These are phyloP conservation scores for Pantherophis guttatus DNA, from an alignment of 2,113 vertebrate species.

Conservation along the genomic window DNA sequence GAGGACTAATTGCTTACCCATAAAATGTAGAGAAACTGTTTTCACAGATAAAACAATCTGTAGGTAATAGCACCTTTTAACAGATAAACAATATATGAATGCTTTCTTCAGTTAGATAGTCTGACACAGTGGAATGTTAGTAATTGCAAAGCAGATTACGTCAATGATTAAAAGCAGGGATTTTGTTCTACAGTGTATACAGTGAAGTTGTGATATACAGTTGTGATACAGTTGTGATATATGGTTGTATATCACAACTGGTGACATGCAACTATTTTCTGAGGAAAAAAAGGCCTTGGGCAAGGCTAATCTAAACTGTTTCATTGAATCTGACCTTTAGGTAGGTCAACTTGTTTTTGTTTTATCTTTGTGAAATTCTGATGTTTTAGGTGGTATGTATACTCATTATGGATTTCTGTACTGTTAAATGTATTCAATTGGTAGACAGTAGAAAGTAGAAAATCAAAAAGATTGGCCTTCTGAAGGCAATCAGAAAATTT, in stretches of 20 bases:
- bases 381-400: neutral
- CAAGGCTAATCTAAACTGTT: neutral
- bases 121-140: slow-evolving; percentile 29
- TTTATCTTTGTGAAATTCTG: neutral
- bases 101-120: slow-evolving; percentile 59
- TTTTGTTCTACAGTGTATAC: neutral
- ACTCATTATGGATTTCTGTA: neutral
- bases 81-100: slow-evolving; percentile 30
- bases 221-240: too few relatives aligned
- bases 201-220: neutral
- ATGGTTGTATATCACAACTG: neutral
- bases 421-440: neutral
- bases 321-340: neutral
- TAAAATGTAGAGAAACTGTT: slow-evolving; percentile 39
- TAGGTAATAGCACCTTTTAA: slow-evolving; percentile 52
- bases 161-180: neutral
- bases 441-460: neutral
- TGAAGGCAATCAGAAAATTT: neutral
- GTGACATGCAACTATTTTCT: neutral
- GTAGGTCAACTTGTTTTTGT: neutral
- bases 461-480: neutral
- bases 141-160: neutral
- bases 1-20: slow-evolving; percentile 55
- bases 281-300: slow-evolving; percentile 12
- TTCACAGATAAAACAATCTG: slow-evolving; percentile 41